phyloP scores from a whole-genome alignment of 1,140 invertebrate species.

The Dermatophagoides farinae region DNA sequence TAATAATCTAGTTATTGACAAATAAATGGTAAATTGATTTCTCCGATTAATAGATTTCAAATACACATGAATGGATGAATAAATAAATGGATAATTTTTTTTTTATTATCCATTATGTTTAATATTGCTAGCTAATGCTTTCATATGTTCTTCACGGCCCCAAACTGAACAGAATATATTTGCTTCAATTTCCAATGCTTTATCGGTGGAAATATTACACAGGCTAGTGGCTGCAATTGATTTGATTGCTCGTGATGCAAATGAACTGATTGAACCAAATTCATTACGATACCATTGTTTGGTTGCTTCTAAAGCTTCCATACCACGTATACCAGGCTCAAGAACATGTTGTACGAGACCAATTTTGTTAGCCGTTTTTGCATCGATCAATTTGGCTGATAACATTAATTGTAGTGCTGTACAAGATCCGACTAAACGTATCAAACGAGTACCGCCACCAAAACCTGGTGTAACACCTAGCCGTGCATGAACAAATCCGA shows the following conservation, averaged over 20 bases:
- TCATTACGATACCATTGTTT: neutral
- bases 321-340: constrained; percentile 12
- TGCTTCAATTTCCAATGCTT: constrained; percentile 6
- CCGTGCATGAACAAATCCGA: constrained; percentile 36
- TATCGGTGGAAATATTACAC: neutral
- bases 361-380: constrained; percentile 25
- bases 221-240: neutral
- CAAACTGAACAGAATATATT: constrained; percentile 1
- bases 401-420: constrained; percentile 30
- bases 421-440: constrained; percentile 27
- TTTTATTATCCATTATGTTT: constrained; percentile 12
- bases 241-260: neutral
- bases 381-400: constrained; percentile 25
- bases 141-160: constrained; percentile 3
- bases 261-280: neutral
- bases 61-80: too few relatives aligned
- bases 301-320: neutral
- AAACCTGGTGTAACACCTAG: constrained; percentile 38
- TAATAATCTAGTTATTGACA: too few relatives aligned
- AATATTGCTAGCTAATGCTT: constrained; percentile 8
- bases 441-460: constrained; percentile 32
- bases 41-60: too few relatives aligned
- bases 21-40: too few relatives aligned
- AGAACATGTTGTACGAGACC: constrained; percentile 26
- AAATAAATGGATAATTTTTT: too few relatives aligned